These are phyloP conservation scores for Coptodon bakossiorum DNA, from an alignment of 2,113 vertebrate species.

Conservation along the genomic window DNA sequence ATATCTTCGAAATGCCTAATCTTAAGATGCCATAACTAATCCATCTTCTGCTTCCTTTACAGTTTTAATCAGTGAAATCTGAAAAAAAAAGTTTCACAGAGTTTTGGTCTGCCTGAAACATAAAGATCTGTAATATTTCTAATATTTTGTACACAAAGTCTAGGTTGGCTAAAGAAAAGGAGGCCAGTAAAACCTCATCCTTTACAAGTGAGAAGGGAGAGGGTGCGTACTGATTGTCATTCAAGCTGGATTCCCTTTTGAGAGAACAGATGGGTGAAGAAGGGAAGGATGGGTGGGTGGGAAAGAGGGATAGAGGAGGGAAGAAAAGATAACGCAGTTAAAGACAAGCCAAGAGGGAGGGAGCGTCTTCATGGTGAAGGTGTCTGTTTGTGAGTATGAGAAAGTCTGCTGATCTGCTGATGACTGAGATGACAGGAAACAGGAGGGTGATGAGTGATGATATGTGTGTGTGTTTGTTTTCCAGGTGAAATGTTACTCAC, in stretches of 20 bases:
- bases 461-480: background rate
- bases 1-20: background rate
- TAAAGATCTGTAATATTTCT: background rate
- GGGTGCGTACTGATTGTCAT: slow-evolving; percentile 72
- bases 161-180: background rate
- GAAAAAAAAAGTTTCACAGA: background rate
- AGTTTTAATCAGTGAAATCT: background rate
- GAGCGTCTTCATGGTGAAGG: slow-evolving; percentile 2
- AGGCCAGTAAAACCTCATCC: slow-evolving; percentile 40
- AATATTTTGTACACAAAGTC: slow-evolving; percentile 23
- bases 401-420: background rate
- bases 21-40: background rate
- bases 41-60: background rate
- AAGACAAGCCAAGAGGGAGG: slow-evolving; percentile 18
- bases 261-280: slow-evolving; percentile 4
- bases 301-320: slow-evolving; percentile 6
- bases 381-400: background rate
- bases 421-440: background rate
- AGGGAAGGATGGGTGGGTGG: slow-evolving; percentile 10
- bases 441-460: background rate
- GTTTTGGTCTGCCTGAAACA: background rate
- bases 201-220: slow-evolving; percentile 45
- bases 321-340: slow-evolving; percentile 48
- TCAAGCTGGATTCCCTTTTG: slow-evolving; percentile 78
- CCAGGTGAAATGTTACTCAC: slow-evolving; percentile 69